Percentiles rank a stretch among this genome's conserved stretches.
These are phyloP conservation scores for Eupithecia insigniata DNA, from an alignment of 2,888 invertebrate genomes.

Conservation along the genomic window DNA sequence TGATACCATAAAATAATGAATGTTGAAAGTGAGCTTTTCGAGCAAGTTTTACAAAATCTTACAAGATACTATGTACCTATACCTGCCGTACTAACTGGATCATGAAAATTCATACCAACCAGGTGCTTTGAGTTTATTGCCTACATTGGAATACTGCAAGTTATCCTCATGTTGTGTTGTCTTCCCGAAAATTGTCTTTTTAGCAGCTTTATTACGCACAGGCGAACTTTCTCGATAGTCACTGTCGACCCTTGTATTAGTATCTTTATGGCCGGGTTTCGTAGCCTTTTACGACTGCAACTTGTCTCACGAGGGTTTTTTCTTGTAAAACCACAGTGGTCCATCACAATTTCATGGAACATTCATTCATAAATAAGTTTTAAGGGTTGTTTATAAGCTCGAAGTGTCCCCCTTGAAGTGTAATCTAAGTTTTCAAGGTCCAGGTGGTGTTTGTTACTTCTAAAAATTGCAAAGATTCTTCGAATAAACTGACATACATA, in stretches of 20 bases:
- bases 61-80: not conserved
- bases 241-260: slow-evolving; percentile 1
- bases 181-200: not conserved
- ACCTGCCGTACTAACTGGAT: not conserved
- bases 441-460: not conserved
- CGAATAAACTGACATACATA: not conserved
- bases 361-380: not conserved
- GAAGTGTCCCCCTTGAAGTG: too few relatives aligned
- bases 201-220: not conserved
- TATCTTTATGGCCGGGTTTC: slow-evolving; percentile 1
- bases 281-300: not conserved
- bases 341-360: not conserved
- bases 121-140: not conserved
- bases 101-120: not conserved
- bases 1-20: too few relatives aligned
- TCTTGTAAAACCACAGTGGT: not conserved
- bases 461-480: not conserved
- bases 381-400: not conserved
- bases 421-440: not conserved
- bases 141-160: not conserved
- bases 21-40: too few relatives aligned
- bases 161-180: not conserved
- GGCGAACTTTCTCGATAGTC: not conserved
- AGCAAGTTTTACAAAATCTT: not conserved
- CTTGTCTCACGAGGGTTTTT: not conserved